Evolutionary conservation across 1,140 invertebrate species (phyloP), one percentile per base, ranked within the genome.

Genomic region (Habropoda laboriosa): DNA sequence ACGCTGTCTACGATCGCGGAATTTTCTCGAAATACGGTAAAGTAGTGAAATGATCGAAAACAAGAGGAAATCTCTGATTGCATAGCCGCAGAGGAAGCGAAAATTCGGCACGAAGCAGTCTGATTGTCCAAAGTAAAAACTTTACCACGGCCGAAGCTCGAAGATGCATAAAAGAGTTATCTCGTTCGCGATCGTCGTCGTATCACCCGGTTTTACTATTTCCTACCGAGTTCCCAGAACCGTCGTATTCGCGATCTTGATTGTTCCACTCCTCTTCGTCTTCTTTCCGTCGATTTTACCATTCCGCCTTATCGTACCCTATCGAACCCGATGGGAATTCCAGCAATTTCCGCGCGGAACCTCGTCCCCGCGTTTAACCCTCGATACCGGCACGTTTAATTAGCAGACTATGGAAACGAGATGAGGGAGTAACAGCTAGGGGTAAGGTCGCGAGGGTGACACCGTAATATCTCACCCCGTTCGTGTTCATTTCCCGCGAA

Each of bases 121-220:
- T 70, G 74, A 40, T 84, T 77, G 75, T 81, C 84, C 75, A 38
- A 86, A 58, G 77, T 79, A 86, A 75, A 87, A 89, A 82, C 57
- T 67, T 87, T 82, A 87, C 81, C 70, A 61, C 58, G 73, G 60
- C 42, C 63, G 71, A 71, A 80, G 78, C 58, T 79, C 55, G 79
- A 86, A 80, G 74, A 81, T 77, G 57, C 80, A 87, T 87, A 88
- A 89, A 89, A 89, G 80, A 82, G 82, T 89, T 82, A 85, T 88
- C 79, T 87, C 73, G 66, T 72, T 88, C 75, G 72, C 78, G 83
- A 87, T 76, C 82, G 74, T 40, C 77, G 66, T 47, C 79, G 72
- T 87, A 81, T 87, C 64, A 16, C 61, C 10, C 47, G 70, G 73
- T 60, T 87, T 83, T 82, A 86, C 81, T 85, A 89, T 89, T 89